Evolutionary conservation across 2,888 invertebrate species (phyloP), one percentile per base, ranked within the genome.

Genomic region (Exocentrus adspersus): DNA sequence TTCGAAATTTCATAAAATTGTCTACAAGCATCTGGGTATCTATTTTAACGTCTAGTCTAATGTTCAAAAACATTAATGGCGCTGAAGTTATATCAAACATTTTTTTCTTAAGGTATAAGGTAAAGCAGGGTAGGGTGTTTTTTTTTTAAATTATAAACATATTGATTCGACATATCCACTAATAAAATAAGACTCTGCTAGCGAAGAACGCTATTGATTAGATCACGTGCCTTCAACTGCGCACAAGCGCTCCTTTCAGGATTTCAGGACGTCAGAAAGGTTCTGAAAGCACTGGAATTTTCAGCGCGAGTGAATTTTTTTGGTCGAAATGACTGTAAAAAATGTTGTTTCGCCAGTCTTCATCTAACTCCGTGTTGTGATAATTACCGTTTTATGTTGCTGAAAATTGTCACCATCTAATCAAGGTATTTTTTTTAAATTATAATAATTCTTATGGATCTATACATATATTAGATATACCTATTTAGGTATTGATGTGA

Each of bases 121-220:
- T n/a, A n/a, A n/a, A n/a, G n/a, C n/a, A n/a, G n/a, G n/a, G n/a
- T 24, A 46, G 54, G 56, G 46, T 16, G 21, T 21, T 54, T 46
- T 41, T 48, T 57, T 48, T 62, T 56, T 16, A 53, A 64, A 62
- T 61, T 59, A 65, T 64, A 67, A 70, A 71, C 68, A 69, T 75
- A 75, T 75, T 72, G 75, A 75, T 75, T 72, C 67, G 63, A 45
- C 65, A 58, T 65, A 65, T 66, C 65, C 62, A 54, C 64, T 68
- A 66, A 65, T 67, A 65, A 62, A 66, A 65, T 67, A 65, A 62
- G 63, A 62, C 62, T 63, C 64, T 69, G 68, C 69, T 72, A 66
- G 70, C 69, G 65, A 70, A 69, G 66, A 65, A 50, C 43, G 48
- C 59, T 75, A 75, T 75, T 72, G 75, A 75, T 75, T 70, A 28